Evolutionary conservation across 2,888 invertebrate species (phyloP).

Genomic region (Tenthredo mesomela): DNA sequence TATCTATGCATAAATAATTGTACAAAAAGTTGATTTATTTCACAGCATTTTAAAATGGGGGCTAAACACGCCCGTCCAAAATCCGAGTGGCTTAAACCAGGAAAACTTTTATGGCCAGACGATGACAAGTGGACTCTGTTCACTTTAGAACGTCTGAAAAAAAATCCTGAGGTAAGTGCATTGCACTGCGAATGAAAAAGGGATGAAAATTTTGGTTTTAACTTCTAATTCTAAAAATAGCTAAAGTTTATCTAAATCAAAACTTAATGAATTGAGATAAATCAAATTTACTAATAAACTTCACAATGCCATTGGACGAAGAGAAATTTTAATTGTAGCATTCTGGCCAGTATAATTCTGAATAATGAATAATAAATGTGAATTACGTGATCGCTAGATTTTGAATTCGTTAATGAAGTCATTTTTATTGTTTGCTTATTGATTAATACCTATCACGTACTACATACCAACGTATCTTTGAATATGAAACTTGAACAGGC

Average conservation of each 20-base stretch:
- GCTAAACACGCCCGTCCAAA: constrained; percentile 35
- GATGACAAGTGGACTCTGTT: constrained; percentile 41
- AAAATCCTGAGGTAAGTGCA: constrained; percentile 56
- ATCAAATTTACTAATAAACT: neutral
- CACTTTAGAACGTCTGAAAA: constrained; percentile 43
- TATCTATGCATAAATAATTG: constrained; percentile 5
- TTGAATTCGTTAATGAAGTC: neutral
- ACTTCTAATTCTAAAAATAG: neutral
- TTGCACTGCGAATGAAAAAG: neutral
- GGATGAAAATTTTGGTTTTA: neutral
- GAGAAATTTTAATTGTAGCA: neutral
- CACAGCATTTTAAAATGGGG: constrained; percentile 24
- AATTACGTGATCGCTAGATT: neutral
- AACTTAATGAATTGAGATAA: neutral
- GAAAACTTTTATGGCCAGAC: constrained; percentile 14
- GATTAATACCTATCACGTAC: neutral
- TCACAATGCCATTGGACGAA: neutral
- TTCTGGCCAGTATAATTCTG: neutral
- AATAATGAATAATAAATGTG: neutral
- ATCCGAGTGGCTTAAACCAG: constrained; percentile 6
- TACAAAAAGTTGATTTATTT: constrained; percentile 17
- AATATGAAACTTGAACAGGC: neutral
- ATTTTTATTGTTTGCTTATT: neutral
- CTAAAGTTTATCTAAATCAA: neutral
- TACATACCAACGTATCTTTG: neutral